Percentiles rank a stretch among this genome's conserved stretches.
phyloP scores from a whole-genome alignment of 2,113 vertebrate genomes.

The Thamnaconus septentrionalis region DNA sequence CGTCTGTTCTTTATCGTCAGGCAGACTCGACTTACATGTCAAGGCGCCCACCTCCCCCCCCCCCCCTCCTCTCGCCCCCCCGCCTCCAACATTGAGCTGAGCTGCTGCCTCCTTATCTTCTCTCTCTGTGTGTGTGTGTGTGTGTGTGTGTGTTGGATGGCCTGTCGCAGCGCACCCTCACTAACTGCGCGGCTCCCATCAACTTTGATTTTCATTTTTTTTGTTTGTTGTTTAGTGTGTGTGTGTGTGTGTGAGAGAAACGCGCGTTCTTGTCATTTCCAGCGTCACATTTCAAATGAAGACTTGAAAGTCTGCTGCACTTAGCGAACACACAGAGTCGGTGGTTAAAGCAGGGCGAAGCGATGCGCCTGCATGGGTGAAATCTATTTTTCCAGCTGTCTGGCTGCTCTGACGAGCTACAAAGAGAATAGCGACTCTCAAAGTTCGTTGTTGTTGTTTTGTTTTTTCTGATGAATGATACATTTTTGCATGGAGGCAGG shows the following conservation, averaged over 20 bases:
- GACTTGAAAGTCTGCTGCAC: constrained; percentile 9
- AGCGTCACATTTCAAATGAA: constrained; percentile 17
- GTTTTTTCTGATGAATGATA: too few species aligned
- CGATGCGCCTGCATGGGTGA: not conserved
- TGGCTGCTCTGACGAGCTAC: not conserved
- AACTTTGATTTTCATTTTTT: constrained; percentile 34
- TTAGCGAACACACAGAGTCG: not conserved
- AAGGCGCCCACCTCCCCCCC: not conserved
- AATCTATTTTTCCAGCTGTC: not conserved
- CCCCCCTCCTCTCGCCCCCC: not conserved
- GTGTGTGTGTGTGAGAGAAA: too few species aligned
- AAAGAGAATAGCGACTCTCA: not conserved
- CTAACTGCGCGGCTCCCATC: constrained; percentile 48
- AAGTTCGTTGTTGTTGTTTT: not conserved
- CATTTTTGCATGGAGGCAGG: too few species aligned
- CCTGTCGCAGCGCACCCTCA: constrained; percentile 7
- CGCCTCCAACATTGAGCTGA: constrained; percentile 13
- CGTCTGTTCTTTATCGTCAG: not conserved
- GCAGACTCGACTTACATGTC: too few species aligned
- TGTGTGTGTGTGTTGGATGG: not conserved
- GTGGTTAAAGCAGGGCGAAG: constrained; percentile 1
- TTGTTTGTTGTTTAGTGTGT: too few species aligned
- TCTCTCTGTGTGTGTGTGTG: constrained; percentile 9
- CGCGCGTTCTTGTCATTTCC: constrained; percentile 34
- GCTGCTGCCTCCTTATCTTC: constrained; percentile 11